Conservation (phyloP, 2,113 vertebrate species). For the Peromyscus maniculatus region DNA sequence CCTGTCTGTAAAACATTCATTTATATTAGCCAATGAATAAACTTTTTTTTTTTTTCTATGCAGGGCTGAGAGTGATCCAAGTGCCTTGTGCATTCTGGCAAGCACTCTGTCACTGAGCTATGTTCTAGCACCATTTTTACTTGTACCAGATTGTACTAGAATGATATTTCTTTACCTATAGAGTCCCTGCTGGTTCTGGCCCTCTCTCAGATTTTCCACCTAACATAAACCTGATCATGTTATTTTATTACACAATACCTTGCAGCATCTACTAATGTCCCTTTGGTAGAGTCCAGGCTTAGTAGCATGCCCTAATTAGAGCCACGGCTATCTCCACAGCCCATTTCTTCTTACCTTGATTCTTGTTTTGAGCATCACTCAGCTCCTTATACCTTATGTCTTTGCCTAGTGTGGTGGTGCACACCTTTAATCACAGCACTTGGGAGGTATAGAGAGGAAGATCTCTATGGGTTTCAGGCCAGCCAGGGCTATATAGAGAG, state of each 20-base stretch:
- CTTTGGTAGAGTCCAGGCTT: neutral
- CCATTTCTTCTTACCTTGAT: neutral
- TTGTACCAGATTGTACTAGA: neutral
- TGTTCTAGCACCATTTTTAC: neutral
- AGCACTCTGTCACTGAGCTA: neutral
- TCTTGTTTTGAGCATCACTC: neutral
- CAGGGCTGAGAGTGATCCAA: neutral
- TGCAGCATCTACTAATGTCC: neutral
- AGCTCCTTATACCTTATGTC: neutral
- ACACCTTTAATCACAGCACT: neutral
- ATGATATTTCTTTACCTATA: neutral
- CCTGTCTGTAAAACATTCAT: neutral
- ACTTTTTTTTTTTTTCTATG: no score
- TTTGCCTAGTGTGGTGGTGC: neutral
- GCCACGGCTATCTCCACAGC: neutral
- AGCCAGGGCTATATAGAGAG: neutral
- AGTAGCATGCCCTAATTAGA: neutral
- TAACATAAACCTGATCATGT: neutral
- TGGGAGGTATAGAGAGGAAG: neutral
- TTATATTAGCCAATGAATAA: neutral
- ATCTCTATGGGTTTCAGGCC: neutral
- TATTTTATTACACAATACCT: neutral
- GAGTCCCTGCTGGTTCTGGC: neutral
- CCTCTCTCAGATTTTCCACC: neutral
- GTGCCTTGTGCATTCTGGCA: neutral